Conservation (phyloP, 1,140 invertebrate genomes). For the Ceratina japonica region DNA sequence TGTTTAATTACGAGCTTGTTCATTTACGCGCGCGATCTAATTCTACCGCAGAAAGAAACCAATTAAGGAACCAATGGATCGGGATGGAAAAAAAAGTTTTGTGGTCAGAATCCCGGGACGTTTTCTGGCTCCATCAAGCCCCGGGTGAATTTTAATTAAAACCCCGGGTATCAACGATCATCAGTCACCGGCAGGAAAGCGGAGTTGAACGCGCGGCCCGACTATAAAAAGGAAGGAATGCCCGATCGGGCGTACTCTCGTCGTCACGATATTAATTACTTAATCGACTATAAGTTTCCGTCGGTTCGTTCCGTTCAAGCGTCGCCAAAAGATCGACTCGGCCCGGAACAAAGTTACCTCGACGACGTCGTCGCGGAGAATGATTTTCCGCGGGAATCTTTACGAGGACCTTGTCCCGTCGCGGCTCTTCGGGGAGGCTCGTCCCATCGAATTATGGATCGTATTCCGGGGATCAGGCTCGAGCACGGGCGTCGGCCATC, state of each 20-base stretch:
- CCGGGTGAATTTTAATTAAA: conserved; percentile 18
- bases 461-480: neutral
- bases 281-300: conserved; percentile 15
- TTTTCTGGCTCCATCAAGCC: neutral
- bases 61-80: neutral
- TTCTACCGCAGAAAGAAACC: neutral
- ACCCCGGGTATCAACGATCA: conserved; percentile 2
- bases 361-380: conserved; percentile 1
- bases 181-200: neutral
- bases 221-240: neutral
- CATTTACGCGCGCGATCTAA: no score
- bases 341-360: neutral
- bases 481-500: neutral
- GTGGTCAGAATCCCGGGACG: neutral
- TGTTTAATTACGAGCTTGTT: no score
- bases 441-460: conserved; percentile 17
- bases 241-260: neutral
- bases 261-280: conserved; percentile 15
- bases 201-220: neutral
- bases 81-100: neutral
- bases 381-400: conserved; percentile 1
- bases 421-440: neutral
- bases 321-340: conserved; percentile 8
- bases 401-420: neutral
- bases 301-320: neutral